These are phyloP conservation scores for Micromesistius poutassou DNA, from an alignment of 2,797 vertebrate genomes.

Conservation along the genomic window DNA sequence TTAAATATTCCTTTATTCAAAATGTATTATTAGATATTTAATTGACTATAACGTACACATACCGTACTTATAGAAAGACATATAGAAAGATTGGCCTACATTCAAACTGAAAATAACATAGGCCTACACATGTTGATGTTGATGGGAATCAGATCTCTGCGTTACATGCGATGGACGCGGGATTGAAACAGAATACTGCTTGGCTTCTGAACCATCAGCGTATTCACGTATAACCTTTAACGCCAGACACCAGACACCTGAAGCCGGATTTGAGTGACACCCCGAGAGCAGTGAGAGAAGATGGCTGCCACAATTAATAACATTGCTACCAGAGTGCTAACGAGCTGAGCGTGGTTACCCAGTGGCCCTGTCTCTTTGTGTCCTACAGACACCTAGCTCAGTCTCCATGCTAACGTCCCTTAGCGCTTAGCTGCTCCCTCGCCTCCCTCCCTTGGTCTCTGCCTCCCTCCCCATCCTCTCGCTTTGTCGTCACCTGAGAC, in stretches of 20 bases:
- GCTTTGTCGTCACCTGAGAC: slow-evolving; percentile 55
- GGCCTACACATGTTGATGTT: neutral
- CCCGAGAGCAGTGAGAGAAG: slow-evolving; percentile 30
- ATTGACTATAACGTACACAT: neutral
- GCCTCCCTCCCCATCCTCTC: neutral
- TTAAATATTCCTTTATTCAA: neutral
- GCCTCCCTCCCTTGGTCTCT: neutral
- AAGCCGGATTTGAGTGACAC: neutral
- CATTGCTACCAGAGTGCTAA: slow-evolving; percentile 13
- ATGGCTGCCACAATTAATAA: slow-evolving; percentile 46
- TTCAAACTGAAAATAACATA: neutral
- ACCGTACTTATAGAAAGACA: neutral
- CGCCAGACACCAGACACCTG: slow-evolving; percentile 27
- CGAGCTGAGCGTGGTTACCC: slow-evolving; percentile 4
- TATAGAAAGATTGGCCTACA: neutral
- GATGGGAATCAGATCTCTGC: neutral
- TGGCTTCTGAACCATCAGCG: slow-evolving; percentile 39
- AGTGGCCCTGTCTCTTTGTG: slow-evolving; percentile 9
- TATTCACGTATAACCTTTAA: slow-evolving; percentile 38
- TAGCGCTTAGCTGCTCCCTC: slow-evolving; percentile 24
- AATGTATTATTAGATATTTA: neutral
- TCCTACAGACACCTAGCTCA: slow-evolving; percentile 26
- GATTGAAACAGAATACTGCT: slow-evolving; percentile 41
- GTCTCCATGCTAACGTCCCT: slow-evolving; percentile 28
- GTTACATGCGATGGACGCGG: neutral